phyloP scores from a whole-genome alignment of 2,888 invertebrate genomes.

The Notodonta ziczac region DNA sequence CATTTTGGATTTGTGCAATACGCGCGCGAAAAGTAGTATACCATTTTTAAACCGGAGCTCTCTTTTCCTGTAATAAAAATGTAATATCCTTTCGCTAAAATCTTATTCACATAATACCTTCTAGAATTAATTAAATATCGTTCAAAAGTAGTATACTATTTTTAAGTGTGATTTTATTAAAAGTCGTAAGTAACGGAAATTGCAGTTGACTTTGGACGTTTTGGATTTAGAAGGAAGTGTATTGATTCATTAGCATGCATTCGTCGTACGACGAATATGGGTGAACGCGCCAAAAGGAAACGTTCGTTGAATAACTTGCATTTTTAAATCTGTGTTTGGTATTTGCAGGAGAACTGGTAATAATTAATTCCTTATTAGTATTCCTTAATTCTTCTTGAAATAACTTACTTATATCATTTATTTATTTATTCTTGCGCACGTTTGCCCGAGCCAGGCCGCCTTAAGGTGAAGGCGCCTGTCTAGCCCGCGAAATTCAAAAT shows the following conservation, averaged over 20 bases:
- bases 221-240: slow-evolving; percentile 19
- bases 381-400: neutral
- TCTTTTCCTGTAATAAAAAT: slow-evolving; percentile 37
- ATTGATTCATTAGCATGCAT: slow-evolving; percentile 22
- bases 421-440: too few relatives aligned
- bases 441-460: too few relatives aligned
- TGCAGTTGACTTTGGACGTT: slow-evolving; percentile 24
- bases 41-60: slow-evolving; percentile 66
- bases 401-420: too few relatives aligned
- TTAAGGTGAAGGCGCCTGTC: too few relatives aligned
- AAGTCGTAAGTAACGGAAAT: slow-evolving; percentile 42
- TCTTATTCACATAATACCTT: slow-evolving; percentile 47
- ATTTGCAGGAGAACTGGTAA: neutral
- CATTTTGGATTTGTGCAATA: slow-evolving; percentile 35
- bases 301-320: slow-evolving; percentile 28
- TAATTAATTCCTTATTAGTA: neutral
- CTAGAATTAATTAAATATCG: slow-evolving; percentile 21
- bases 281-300: slow-evolving; percentile 26
- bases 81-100: slow-evolving; percentile 48
- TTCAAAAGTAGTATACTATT: slow-evolving; percentile 75
- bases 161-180: slow-evolving; percentile 37
- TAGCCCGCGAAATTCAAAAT: too few relatives aligned
- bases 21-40: slow-evolving; percentile 54
- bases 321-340: slow-evolving; percentile 9
- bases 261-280: slow-evolving; percentile 32